Evolutionary conservation across 53 echinoderm and acorn worm species (phyloP).

Genomic region (Stichopus horrens): DNA sequence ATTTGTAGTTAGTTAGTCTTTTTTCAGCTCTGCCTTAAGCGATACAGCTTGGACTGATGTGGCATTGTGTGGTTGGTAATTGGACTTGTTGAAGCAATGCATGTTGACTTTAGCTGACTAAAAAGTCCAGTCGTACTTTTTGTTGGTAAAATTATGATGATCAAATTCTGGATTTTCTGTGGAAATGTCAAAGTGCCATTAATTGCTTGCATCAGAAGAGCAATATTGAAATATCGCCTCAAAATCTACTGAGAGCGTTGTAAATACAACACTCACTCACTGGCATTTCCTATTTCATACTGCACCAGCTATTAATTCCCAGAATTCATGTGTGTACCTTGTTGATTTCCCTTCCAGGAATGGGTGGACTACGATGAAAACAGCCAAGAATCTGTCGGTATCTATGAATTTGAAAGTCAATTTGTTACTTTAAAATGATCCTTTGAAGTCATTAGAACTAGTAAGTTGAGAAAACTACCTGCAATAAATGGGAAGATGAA

Average conservation of each 20-base stretch:
- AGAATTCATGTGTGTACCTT: not conserved
- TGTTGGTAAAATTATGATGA: not conserved
- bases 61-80: no score
- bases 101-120: not conserved
- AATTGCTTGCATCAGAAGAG: no score
- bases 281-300: not conserved
- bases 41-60: no score
- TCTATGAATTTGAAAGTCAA: conserved; percentile 88
- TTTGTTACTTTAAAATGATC: conserved; percentile 58
- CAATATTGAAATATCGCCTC: no score
- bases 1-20: no score
- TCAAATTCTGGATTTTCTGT: not conserved
- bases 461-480: no score
- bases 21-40: no score
- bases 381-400: conserved; percentile 64
- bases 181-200: no score
- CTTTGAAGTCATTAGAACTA: not conserved
- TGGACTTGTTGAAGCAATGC: no score
- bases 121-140: not conserved
- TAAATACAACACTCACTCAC: not conserved
- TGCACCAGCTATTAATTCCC: not conserved
- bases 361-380: conserved; percentile 98
- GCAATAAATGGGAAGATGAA: no score
- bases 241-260: no score
- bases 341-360: conserved; percentile 69